These are phyloP conservation scores for Rhagophthalmus giganteus DNA, from an alignment of 2,888 invertebrate species.

Conservation along the genomic window DNA sequence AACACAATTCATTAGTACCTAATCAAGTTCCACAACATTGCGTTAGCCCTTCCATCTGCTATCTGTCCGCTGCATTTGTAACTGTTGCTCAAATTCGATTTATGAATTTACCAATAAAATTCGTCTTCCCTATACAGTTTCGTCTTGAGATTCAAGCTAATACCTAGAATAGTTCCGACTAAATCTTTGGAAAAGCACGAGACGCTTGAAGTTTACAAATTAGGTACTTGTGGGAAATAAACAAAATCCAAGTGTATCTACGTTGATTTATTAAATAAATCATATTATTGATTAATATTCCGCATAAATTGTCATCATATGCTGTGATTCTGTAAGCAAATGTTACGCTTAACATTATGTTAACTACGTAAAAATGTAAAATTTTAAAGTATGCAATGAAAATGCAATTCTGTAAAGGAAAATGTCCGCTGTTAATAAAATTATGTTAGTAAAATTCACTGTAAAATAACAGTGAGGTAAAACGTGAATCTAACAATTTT, in stretches of 20 bases:
- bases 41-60: slow-evolving; percentile 46
- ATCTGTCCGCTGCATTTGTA: slow-evolving; percentile 46
- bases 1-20: slow-evolving; percentile 52
- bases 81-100: slow-evolving; percentile 46
- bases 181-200: not conserved
- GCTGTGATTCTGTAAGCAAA: too few species aligned
- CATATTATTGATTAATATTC: not conserved
- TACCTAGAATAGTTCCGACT: not conserved
- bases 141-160: not conserved
- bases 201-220: not conserved
- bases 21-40: slow-evolving; percentile 54
- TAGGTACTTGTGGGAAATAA: too few species aligned
- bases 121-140: not conserved
- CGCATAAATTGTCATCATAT: not conserved
- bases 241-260: too few species aligned
- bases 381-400: too few species aligned
- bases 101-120: slow-evolving; percentile 35
- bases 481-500: too few species aligned
- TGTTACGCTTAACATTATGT: too few species aligned
- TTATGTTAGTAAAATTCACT: too few species aligned
- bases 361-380: too few species aligned
- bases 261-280: too few species aligned
- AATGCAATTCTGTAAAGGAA: too few species aligned
- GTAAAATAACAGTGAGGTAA: too few species aligned
- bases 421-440: too few species aligned